Conservation (phyloP, 2,797 vertebrate species). For the Crocidura indochinensis region DNA sequence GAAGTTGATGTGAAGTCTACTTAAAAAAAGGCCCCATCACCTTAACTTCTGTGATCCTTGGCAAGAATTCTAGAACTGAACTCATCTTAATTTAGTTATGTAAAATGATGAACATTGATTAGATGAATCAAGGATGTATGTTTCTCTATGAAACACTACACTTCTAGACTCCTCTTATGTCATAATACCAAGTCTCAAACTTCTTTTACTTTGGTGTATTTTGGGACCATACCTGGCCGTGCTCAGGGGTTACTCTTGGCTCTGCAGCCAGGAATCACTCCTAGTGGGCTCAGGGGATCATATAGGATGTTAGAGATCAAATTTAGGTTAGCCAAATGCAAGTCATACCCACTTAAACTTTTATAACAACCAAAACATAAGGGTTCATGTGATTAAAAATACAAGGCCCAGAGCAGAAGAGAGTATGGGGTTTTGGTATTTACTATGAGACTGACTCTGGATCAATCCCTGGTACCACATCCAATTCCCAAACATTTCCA, state of each 20-base stretch:
- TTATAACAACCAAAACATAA: not conserved
- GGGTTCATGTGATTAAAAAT: not conserved
- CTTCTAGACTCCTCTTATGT: constrained; percentile 48
- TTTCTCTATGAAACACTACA: constrained; percentile 3
- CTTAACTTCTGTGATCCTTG: not conserved
- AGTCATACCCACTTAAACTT: not conserved
- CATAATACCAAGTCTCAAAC: not conserved
- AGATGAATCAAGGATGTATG: not conserved
- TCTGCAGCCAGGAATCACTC: no score
- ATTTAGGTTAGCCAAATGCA: no score
- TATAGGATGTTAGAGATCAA: no score
- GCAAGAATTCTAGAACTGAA: not conserved
- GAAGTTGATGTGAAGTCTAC: not conserved
- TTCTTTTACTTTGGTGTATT: no score
- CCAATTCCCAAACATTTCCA: no score
- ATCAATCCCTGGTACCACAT: no score
- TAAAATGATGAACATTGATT: not conserved
- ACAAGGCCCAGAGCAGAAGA: not conserved
- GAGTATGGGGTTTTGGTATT: no score
- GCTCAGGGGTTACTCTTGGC: no score
- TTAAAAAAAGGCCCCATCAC: not conserved
- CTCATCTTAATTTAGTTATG: not conserved
- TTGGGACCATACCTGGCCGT: no score
- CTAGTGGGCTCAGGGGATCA: no score
- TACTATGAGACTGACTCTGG: no score